Conservation (phyloP, 2,113 vertebrate species). For the Xyrauchen texanus region DNA sequence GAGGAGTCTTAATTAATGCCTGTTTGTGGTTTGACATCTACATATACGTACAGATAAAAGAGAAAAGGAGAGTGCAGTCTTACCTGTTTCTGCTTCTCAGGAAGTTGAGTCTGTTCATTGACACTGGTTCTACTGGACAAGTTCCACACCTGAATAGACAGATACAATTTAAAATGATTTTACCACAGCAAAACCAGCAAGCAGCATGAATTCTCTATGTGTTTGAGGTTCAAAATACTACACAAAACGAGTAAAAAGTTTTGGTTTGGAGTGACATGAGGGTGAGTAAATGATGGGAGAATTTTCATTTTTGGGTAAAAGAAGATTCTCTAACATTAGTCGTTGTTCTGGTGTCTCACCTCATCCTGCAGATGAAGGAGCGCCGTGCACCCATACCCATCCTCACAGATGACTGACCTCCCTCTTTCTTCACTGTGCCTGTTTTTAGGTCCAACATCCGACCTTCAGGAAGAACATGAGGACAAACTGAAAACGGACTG, state of each 20-base stretch:
- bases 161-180: too few relatives aligned
- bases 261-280: too few relatives aligned
- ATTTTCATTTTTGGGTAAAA: too few relatives aligned
- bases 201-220: too few relatives aligned
- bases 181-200: too few relatives aligned
- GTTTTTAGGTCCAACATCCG: constrained; percentile 96
- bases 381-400: constrained; percentile 95
- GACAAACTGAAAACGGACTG: neutral
- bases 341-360: constrained; percentile 66
- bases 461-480: constrained; percentile 67
- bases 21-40: neutral
- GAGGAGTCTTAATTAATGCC: neutral
- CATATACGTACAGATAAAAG: neutral
- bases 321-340: too few relatives aligned
- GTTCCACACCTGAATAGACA: constrained; percentile 80
- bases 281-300: too few relatives aligned
- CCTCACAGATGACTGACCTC: constrained; percentile 90
- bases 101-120: constrained; percentile 88
- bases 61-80: constrained; percentile 12
- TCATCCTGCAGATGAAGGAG: constrained; percentile 98
- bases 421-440: constrained; percentile 96
- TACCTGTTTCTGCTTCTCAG: constrained; percentile 91
- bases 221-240: too few relatives aligned
- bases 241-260: too few relatives aligned
- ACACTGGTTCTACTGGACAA: constrained; percentile 81